phyloP scores from a whole-genome alignment of 2,113 vertebrate species.

The Chrysemys picta region DNA sequence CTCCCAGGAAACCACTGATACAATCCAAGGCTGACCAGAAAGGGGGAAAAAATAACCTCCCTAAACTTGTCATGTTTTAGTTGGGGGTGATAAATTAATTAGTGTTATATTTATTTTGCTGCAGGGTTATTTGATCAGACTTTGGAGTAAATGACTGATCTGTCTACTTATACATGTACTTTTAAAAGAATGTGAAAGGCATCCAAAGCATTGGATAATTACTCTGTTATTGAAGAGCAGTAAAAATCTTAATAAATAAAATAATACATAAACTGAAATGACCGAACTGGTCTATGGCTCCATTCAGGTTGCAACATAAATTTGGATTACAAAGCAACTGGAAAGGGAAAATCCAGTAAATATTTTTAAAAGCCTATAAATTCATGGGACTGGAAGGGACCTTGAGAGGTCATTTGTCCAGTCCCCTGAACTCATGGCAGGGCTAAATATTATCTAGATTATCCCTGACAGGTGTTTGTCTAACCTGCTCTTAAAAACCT shows the following conservation, averaged over 20 bases:
- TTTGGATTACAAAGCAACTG: background rate
- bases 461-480: too few species aligned
- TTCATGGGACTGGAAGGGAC: too few species aligned
- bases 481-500: too few species aligned
- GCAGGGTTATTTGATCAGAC: background rate
- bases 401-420: too few species aligned
- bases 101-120: background rate
- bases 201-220: background rate
- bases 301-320: background rate
- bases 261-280: background rate
- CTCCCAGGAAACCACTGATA: background rate
- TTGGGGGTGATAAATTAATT: background rate
- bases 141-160: background rate
- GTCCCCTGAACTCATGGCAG: too few species aligned
- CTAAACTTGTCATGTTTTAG: background rate
- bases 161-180: rapidly evolving
- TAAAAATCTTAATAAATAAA: background rate
- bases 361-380: background rate
- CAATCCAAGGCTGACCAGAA: slow-evolving; percentile 14
- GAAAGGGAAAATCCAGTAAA: background rate
- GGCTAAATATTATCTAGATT: too few species aligned
- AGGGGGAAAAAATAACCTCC: background rate
- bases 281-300: background rate
- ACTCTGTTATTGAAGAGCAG: background rate
- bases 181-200: background rate